These are phyloP conservation scores for Adelphocoris suturalis DNA, from an alignment of 2,888 invertebrate genomes.

Conservation along the genomic window DNA sequence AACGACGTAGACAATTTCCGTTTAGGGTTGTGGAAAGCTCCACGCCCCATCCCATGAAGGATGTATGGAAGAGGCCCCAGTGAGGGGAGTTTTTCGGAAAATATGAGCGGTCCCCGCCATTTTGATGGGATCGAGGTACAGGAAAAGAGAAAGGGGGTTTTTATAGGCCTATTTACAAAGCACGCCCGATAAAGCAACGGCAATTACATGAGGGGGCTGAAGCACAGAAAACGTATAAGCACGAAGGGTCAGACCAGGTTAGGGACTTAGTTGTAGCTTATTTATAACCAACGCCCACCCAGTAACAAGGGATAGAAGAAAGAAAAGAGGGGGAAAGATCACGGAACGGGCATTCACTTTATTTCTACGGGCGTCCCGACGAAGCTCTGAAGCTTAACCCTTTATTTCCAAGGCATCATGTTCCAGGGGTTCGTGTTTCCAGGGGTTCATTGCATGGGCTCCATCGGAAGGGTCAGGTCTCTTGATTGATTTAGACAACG, in stretches of 20 bases:
- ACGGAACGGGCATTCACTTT: slow-evolving; percentile 58
- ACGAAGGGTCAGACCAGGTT: slow-evolving; percentile 45
- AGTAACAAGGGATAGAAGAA: slow-evolving; percentile 41
- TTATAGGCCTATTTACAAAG: slow-evolving; percentile 63
- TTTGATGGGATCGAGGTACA: slow-evolving; percentile 41
- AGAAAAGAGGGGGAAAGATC: slow-evolving; percentile 35
- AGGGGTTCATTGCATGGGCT: background rate
- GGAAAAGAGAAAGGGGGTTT: slow-evolving; percentile 36
- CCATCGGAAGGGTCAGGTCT: slow-evolving; percentile 29
- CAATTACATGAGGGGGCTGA: slow-evolving; percentile 46
- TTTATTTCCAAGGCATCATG: slow-evolving; percentile 26
- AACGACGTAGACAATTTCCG: background rate
- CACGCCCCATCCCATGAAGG: background rate
- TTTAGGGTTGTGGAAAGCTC: slow-evolving; percentile 1
- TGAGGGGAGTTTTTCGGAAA: background rate
- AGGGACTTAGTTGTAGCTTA: slow-evolving; percentile 46
- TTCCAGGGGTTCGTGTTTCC: slow-evolving; percentile 9
- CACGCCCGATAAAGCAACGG: slow-evolving; percentile 65
- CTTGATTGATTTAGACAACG: slow-evolving; percentile 51
- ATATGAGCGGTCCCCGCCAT: slow-evolving; percentile 13
- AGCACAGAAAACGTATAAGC: slow-evolving; percentile 44
- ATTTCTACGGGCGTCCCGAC: slow-evolving; percentile 37
- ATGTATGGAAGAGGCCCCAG: background rate
- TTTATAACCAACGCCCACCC: slow-evolving; percentile 48
- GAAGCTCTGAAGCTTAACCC: slow-evolving; percentile 13